Percentiles rank a stretch among this genome's conserved stretches.
Conservation (phyloP, 2,797 vertebrate species). For the Rhinoraja longicauda region DNA sequence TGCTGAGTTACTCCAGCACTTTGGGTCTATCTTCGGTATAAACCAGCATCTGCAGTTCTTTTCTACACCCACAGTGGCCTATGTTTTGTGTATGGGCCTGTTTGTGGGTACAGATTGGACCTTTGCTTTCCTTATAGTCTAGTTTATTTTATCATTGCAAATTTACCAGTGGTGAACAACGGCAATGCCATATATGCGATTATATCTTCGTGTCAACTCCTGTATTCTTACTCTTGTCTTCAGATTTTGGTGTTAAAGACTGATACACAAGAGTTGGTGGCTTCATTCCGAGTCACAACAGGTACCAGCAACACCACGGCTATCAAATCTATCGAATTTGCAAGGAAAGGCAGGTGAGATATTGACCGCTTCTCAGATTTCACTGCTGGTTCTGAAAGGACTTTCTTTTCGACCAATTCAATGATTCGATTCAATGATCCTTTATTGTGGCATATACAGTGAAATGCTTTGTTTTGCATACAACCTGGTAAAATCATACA, state of each 20-base stretch:
- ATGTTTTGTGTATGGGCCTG: not conserved
- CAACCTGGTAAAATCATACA: too few species aligned
- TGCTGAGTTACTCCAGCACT: too few species aligned
- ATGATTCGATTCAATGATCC: too few species aligned
- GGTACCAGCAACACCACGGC: conserved; percentile 97
- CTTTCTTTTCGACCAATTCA: not conserved
- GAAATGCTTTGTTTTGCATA: too few species aligned
- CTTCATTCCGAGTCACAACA: conserved; percentile 96
- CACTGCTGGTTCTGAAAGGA: not conserved
- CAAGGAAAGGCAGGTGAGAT: conserved; percentile 89
- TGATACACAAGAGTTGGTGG: conserved; percentile 87
- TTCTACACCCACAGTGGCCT: too few species aligned
- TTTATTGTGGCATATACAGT: too few species aligned
- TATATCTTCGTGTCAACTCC: too few species aligned
- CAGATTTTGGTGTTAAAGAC: conserved; percentile 95
- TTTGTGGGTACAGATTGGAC: not conserved
- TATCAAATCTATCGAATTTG: conserved; percentile 97
- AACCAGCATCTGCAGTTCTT: too few species aligned
- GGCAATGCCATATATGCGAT: not conserved
- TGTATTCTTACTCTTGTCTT: not conserved
- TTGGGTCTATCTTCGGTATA: too few species aligned
- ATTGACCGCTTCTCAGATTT: not conserved
- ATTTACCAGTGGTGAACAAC: not conserved
- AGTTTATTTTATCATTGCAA: not conserved
- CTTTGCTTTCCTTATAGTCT: not conserved